Percentiles rank a stretch among this genome's conserved stretches.
These are phyloP conservation scores for Brienomyrus longianalis DNA, from an alignment of 2,113 vertebrate genomes.

Conservation along the genomic window DNA sequence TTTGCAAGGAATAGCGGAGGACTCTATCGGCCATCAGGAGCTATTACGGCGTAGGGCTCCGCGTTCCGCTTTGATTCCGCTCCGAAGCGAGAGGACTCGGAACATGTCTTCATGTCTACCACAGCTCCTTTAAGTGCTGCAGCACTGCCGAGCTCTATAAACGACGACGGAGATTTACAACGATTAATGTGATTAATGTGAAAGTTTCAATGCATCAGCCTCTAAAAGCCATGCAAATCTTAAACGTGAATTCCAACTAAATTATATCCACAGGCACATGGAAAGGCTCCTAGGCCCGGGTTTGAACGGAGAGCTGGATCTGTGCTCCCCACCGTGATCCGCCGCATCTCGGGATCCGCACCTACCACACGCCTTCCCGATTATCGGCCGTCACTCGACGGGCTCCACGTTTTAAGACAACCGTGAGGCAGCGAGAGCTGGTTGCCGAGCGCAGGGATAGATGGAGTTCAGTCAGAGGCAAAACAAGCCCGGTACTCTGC, in stretches of 20 bases:
- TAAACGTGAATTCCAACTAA: neutral
- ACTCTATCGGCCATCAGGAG: conserved; percentile 1
- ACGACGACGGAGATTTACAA: neutral
- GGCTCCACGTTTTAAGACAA: neutral
- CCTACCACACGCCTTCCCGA: neutral
- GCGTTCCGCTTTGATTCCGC: neutral
- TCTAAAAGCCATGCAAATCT: neutral
- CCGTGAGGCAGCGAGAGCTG: neutral
- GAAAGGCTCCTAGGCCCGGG: neutral
- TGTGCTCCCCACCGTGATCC: neutral
- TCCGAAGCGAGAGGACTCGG: neutral
- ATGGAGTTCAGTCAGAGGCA: neutral
- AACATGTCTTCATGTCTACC: neutral
- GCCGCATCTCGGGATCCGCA: neutral
- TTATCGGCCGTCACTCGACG: neutral
- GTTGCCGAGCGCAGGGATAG: neutral
- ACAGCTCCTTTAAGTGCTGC: neutral
- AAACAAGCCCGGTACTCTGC: neutral
- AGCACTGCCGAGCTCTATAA: neutral
- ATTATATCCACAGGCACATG: neutral
- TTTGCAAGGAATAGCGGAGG: neutral
- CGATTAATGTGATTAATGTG: neutral
- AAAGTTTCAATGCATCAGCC: neutral
- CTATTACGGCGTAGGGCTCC: neutral
- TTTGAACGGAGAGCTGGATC: neutral